Evolutionary conservation across 2,113 vertebrate species (phyloP).

Genomic region (Uropsilus gracilis): DNA sequence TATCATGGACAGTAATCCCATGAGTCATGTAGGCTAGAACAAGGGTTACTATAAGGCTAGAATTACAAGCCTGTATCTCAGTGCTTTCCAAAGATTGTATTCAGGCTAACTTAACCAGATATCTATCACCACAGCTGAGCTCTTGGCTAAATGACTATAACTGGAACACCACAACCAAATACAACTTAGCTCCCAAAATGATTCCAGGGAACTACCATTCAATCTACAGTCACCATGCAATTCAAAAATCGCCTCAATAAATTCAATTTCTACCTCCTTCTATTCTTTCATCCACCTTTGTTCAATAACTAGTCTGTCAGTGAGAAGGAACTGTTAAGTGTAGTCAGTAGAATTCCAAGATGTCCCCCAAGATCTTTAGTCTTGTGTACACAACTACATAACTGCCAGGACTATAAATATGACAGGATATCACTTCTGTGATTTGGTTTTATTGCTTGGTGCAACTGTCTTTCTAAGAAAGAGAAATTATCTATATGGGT

Average conservation of each 20-base stretch:
- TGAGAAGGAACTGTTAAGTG: neutral
- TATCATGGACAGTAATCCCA: constrained; percentile 35
- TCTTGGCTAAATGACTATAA: neutral
- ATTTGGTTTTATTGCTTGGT: neutral
- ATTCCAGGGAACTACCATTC: neutral
- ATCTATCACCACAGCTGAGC: constrained; percentile 6
- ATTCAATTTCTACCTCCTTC: constrained; percentile 14
- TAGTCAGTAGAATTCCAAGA: constrained; percentile 11
- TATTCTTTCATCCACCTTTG: neutral
- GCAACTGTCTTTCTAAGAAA: constrained; percentile 24
- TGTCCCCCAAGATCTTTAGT: neutral
- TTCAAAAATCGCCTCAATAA: constrained; percentile 4
- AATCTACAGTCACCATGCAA: constrained; percentile 28
- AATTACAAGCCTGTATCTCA: constrained; percentile 18
- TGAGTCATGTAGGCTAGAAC: neutral
- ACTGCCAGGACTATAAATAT: neutral
- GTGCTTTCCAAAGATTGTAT: constrained; percentile 24
- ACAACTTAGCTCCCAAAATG: neutral
- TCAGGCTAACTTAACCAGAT: neutral
- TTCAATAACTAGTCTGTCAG: neutral
- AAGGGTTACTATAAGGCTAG: constrained; percentile 13
- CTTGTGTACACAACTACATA: neutral
- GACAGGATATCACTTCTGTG: neutral
- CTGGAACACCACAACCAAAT: neutral
- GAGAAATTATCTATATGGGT: neutral